Evolutionary conservation across 2,797 vertebrate genomes (phyloP).

Genomic region (Tokudaia muenninki): DNA sequence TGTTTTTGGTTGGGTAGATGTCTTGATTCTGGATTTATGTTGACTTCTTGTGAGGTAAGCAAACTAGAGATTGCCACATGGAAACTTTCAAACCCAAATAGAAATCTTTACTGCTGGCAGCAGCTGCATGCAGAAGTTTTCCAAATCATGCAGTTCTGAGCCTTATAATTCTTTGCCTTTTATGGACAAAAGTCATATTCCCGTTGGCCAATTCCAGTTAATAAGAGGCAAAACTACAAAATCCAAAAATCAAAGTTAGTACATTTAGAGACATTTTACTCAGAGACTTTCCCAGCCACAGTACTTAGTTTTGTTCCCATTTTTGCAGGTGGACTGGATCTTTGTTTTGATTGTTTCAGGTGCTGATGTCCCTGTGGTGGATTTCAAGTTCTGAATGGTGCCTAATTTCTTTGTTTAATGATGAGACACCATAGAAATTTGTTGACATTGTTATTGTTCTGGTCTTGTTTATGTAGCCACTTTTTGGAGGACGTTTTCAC

Average conservation of each 20-base stretch:
- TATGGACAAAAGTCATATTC: background rate
- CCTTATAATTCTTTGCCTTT: background rate
- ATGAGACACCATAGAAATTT: no score
- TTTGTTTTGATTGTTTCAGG: background rate
- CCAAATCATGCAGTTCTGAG: background rate
- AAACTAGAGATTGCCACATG: background rate
- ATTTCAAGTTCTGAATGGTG: background rate
- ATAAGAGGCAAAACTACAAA: no score
- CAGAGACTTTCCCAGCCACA: background rate
- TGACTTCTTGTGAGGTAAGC: background rate
- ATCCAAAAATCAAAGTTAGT: background rate
- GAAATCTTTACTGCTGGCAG: background rate
- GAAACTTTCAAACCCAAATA: background rate
- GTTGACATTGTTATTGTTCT: background rate
- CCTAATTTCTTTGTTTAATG: background rate
- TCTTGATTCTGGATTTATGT: background rate
- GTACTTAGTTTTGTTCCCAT: background rate
- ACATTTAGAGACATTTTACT: background rate
- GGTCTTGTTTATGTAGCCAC: background rate
- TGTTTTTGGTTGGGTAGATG: background rate
- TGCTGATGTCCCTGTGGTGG: background rate
- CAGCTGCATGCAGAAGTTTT: background rate
- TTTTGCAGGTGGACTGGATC: background rate
- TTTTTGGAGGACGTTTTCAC: background rate
- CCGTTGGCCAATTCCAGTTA: no score